Percentiles rank a stretch among this genome's conserved stretches.
Conservation (phyloP, 64 coral and sea anemone genomes). For the Montipora efflorescens region DNA sequence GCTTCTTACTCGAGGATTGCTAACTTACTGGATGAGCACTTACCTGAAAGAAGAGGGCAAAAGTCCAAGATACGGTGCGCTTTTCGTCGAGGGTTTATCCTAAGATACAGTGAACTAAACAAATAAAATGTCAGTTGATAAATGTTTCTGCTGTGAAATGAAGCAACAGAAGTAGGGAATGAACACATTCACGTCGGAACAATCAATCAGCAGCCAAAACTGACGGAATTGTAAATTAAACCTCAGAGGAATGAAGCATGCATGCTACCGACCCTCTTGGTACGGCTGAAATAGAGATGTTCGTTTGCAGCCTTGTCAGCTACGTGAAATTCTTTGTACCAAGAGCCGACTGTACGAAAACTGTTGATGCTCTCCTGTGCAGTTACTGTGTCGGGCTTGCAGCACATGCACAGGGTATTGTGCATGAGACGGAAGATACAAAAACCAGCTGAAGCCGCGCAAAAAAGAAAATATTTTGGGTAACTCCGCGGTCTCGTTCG, state of each 20-base stretch:
- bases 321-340: conserved; percentile 37
- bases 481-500: background rate
- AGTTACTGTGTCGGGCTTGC: background rate
- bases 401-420: background rate
- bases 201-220: background rate
- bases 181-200: background rate
- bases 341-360: conserved; percentile 33
- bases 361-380: conserved; percentile 11
- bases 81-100: background rate
- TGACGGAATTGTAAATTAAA: background rate
- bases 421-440: background rate
- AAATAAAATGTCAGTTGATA: conserved; percentile 32
- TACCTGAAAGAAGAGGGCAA: conserved; percentile 5
- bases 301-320: conserved; percentile 38
- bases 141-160: conserved; percentile 13
- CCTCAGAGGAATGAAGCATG: background rate
- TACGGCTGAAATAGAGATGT: conserved; percentile 30
- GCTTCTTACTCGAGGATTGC: no score
- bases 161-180: background rate
- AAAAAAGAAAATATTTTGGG: conserved; percentile 9
- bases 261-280: background rate
- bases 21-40: background rate
- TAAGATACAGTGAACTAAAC: conserved; percentile 7
- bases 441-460: conserved; percentile 30
- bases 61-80: conserved; percentile 16